phyloP scores from a whole-genome alignment of 1,140 invertebrate genomes.

The Aethina tumida region DNA sequence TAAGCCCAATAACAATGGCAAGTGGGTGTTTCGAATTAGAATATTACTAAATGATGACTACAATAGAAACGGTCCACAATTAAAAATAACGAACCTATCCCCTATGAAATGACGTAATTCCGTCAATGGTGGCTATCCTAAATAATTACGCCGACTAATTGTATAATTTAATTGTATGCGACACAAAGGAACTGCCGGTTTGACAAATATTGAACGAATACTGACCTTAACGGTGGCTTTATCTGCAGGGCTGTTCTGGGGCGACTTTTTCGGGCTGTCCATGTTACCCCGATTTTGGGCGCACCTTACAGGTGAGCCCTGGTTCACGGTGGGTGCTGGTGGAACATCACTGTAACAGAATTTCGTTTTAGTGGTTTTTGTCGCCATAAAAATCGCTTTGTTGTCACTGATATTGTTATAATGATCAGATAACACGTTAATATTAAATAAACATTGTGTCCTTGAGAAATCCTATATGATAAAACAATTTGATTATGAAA shows the following conservation, averaged over 20 bases:
- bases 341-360: slow-evolving; percentile 27
- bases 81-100: background rate
- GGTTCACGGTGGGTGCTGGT: slow-evolving; percentile 24
- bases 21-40: background rate
- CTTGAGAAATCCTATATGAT: too few species aligned
- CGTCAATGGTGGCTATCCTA: background rate
- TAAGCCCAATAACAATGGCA: too few species aligned
- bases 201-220: slow-evolving; percentile 2
- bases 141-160: background rate
- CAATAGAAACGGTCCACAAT: background rate
- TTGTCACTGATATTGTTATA: too few species aligned
- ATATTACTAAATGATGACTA: background rate
- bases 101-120: background rate
- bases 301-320: slow-evolving; percentile 25
- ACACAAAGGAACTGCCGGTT: background rate
- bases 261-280: slow-evolving; percentile 33
- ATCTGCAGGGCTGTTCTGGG: slow-evolving; percentile 41
- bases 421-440: too few species aligned
- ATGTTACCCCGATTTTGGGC: slow-evolving; percentile 22
- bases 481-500: too few species aligned
- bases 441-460: too few species aligned
- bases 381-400: too few species aligned
- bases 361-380: too few species aligned
- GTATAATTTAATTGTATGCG: slow-evolving; percentile 1
- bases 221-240: slow-evolving; percentile 42